Base-by-base conservation (phyloP, 2,888 invertebrate species). In the Ichneumon xanthorius region DNA sequence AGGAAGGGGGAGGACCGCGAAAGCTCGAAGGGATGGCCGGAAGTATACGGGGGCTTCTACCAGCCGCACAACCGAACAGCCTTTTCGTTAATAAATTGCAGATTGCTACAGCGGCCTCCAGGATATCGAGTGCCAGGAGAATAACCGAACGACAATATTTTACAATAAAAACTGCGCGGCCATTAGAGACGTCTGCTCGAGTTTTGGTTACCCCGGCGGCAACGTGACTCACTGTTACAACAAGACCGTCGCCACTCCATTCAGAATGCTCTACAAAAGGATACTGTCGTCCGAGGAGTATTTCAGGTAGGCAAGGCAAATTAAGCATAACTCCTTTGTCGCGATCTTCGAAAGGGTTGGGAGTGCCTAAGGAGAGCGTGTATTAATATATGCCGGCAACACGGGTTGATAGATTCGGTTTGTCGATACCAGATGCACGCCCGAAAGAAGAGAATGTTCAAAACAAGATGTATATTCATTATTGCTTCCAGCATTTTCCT, bases 91-190 rank as follows among this genome's bases (percentile, higher is more conserved):
- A 86, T 79, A 71, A 86, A 81, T 90, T 91, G 50, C 90, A 96
- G 96, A 94, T 88, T 96, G 96, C 93, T 96, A 95, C 93, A 96
- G 96, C 88, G 96, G 96, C 0, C 91, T 94, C n/a, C 95, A 96
- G 87, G 96, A 96, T 87, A 90, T 91, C 16, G 89, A 89, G 0
- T 96, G 96, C 89, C 92, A 94, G 45, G 82, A 88, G 22, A 93
- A 94, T 70, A 94, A 95, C 87, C 92, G 92, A 0, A 94, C 94
- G 0, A 84, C 70, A 68, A 96, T 96, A 0, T 96, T 94, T 90
- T 96, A 94, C 90, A 93, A 95, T 86, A 93, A 94, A 76, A 91
- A 88, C 0, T 96, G 96, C 88, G 93, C 93, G 30, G 91, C 93
- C 6, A 95, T 96, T 2, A 93, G 92, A 0, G 91, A 94, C 0